Evolutionary conservation across 2,888 invertebrate species (phyloP).

Genomic region (Cantharis rufa): DNA sequence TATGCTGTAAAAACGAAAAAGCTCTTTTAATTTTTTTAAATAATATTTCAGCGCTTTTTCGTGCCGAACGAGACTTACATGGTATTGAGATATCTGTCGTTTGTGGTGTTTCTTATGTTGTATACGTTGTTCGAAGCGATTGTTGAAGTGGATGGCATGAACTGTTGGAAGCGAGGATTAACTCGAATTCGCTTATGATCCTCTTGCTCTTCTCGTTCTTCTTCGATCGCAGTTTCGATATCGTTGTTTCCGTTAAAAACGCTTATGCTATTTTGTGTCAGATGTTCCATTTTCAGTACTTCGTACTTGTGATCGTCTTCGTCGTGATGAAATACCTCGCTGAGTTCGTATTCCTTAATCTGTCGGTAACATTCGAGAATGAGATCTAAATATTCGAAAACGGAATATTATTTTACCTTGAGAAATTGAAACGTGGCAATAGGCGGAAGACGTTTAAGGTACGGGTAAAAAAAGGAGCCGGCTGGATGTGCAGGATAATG

Average conservation of each 20-base stretch:
- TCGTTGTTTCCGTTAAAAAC: constrained; percentile 69
- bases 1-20: constrained; percentile 2
- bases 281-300: constrained; percentile 67
- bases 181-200: constrained; percentile 43
- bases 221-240: constrained; percentile 79
- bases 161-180: constrained; percentile 40
- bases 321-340: constrained; percentile 82
- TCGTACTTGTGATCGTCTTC: constrained; percentile 80
- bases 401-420: constrained; percentile 64
- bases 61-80: constrained; percentile 43
- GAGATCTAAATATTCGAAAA: neutral
- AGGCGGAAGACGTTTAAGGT: constrained; percentile 82
- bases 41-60: too few relatives aligned
- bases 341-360: constrained; percentile 86
- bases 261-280: constrained; percentile 62
- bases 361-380: constrained; percentile 50
- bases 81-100: constrained; percentile 47
- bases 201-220: constrained; percentile 73
- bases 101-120: constrained; percentile 32
- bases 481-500: constrained; percentile 90
- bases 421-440: constrained; percentile 90
- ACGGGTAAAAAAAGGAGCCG: constrained; percentile 92
- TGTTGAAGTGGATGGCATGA: constrained; percentile 38
- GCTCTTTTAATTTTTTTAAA: too few relatives aligned
- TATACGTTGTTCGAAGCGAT: constrained; percentile 24